A percentile compares a stretch with the other conserved stretches of the same genome.
Conservation (phyloP, 2,797 vertebrate genomes). For the Antrozous pallidus region DNA sequence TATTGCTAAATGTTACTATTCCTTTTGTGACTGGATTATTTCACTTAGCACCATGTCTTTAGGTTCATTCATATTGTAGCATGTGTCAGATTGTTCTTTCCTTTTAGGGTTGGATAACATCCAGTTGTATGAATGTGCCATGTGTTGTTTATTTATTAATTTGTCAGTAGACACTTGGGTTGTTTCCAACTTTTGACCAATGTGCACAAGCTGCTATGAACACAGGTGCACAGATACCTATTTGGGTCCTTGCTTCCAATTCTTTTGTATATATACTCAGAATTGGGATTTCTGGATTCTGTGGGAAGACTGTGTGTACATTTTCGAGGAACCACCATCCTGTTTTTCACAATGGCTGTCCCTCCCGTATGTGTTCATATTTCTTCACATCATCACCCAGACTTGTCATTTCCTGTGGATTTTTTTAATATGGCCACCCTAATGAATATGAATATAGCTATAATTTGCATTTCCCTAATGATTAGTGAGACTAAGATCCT, state of each 20-base stretch:
- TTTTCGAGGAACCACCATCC: not conserved
- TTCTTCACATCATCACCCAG: not conserved
- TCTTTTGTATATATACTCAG: not conserved
- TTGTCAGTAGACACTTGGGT: not conserved
- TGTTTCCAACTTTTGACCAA: not conserved
- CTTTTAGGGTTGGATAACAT: not conserved
- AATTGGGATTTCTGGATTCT: not conserved
- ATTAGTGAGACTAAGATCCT: not conserved
- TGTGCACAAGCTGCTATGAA: not conserved
- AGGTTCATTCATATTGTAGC: not conserved
- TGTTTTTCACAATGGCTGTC: not conserved
- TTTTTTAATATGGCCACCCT: too few species aligned
- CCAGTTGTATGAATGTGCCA: too few species aligned
- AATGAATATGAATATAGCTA: not conserved
- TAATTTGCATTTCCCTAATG: not conserved
- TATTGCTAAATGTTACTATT: too few species aligned
- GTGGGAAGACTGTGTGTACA: not conserved
- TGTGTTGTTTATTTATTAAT: not conserved
- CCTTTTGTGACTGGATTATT: not conserved
- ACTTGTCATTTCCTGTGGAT: not conserved
- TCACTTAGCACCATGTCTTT: not conserved
- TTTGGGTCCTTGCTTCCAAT: not conserved
- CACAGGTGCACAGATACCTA: rapidly evolving
- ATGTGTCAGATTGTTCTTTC: not conserved
- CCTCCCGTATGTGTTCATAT: too few species aligned